Conservation (phyloP, 2,888 invertebrate species). For the Trachelus tabidus region DNA sequence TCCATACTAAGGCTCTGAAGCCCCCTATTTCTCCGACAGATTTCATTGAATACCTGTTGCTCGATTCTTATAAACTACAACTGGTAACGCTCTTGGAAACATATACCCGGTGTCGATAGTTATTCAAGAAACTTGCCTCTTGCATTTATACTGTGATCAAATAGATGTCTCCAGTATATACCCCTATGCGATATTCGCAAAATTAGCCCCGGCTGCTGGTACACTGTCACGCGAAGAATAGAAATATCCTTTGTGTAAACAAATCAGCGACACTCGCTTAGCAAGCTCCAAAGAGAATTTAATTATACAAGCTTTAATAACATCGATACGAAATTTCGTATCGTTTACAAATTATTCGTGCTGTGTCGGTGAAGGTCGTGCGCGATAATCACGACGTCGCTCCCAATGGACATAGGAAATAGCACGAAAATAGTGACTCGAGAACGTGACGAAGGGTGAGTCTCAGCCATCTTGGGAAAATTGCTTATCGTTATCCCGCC, state of each 20-base stretch:
- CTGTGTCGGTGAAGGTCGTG: neutral
- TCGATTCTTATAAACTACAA: neutral
- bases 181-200: neutral
- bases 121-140: neutral
- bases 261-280: neutral
- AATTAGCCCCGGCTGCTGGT: slow-evolving; percentile 12
- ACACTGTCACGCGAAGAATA: neutral
- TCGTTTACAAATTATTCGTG: neutral
- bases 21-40: neutral
- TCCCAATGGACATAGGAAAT: neutral
- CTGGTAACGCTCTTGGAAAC: neutral
- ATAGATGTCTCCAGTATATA: neutral
- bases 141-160: neutral
- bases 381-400: neutral
- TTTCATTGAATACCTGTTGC: neutral
- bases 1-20: neutral
- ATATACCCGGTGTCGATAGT: neutral
- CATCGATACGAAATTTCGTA: neutral
- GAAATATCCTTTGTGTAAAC: slow-evolving; percentile 22
- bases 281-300: neutral
- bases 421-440: neutral
- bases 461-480: slow-evolving; percentile 38
- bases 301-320: neutral
- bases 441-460: slow-evolving; percentile 1
- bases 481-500: slow-evolving; percentile 23